Evolutionary conservation across 2,113 vertebrate species (phyloP), one percentile per base, ranked within the genome.

Genomic region (Menura novaehollandiae): DNA sequence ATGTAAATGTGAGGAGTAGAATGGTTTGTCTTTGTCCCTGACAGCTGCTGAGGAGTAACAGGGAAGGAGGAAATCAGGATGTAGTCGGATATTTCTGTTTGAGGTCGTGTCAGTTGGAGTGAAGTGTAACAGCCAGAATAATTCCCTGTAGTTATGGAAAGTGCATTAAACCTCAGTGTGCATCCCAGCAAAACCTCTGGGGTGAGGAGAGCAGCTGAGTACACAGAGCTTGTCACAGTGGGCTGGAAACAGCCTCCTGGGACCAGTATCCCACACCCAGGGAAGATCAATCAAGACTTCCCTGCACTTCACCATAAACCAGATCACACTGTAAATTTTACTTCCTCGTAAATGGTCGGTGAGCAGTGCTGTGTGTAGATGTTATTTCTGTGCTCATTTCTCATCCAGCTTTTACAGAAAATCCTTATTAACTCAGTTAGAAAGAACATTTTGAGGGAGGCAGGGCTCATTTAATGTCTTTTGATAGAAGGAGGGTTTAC

Each of bases 371-470:
- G n/a, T 6, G 30, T 11, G 28, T 28, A 32, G 49, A 56, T 60
- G n/a, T 43, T 43, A 28, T n/a, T 82, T 28, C 68, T 71, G 62
- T 77, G 83, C 53, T 74, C 44, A 10, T 41, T 86, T 56, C 64
- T 90, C 67, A 46, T 4, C 60, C 78, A 63, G 66, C 66, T 90
- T 56, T 71, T 68, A 64, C 49, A 59, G 76, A 46, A 94, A 85
- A 94, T 75, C 85, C 85, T 71, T 47, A 69, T 76, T 75, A 96
- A 91, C 85, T 89, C 53, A 5, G 64, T 88, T 11, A 81, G 72
- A 80, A 78, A 37, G 74, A 87, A n/a, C 35, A 5, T 86, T 95
- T 32, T 20, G 46, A 43, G 76, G 74, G 84, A 85, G 91, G 73
- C 74, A 59, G 62, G 67, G 74, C 77, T 91, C 67, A 3, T 60